phyloP scores from a whole-genome alignment of 2,888 invertebrate genomes.

The Endomychus coccineus region DNA sequence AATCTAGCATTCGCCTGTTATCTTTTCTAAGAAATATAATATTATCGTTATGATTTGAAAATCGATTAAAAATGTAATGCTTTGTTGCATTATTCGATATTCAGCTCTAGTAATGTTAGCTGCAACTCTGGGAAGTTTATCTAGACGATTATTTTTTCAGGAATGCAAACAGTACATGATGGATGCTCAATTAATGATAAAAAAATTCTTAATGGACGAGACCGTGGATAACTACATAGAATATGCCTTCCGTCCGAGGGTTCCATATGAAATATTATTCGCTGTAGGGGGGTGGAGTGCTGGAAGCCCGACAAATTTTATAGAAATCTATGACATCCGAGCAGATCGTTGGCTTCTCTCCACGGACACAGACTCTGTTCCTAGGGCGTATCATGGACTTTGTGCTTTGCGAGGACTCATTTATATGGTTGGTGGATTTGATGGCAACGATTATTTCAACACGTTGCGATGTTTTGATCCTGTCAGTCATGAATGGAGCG shows the following conservation, averaged over 20 bases:
- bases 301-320: slow-evolving; percentile 76
- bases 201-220: slow-evolving; percentile 8
- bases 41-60: too few species aligned
- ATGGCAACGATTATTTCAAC: slow-evolving; percentile 70
- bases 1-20: too few species aligned
- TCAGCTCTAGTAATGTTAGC: too few species aligned
- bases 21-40: too few species aligned
- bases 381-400: slow-evolving; percentile 74
- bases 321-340: slow-evolving; percentile 71
- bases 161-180: slow-evolving; percentile 33
- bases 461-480: slow-evolving; percentile 77
- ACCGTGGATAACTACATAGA: slow-evolving; percentile 7
- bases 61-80: too few species aligned
- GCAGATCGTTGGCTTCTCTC: slow-evolving; percentile 71
- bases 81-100: too few species aligned
- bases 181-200: slow-evolving; percentile 19
- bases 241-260: slow-evolving; percentile 49
- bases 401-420: slow-evolving; percentile 62
- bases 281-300: slow-evolving; percentile 80
- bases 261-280: slow-evolving; percentile 71
- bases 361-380: slow-evolving; percentile 57
- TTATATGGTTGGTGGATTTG: slow-evolving; percentile 74
- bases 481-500: slow-evolving; percentile 64
- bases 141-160: slow-evolving; percentile 22
- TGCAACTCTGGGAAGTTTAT: too few species aligned